Evolutionary conservation across 2,888 invertebrate genomes (phyloP), one percentile per base, ranked within the genome.

Genomic region (Serripes groenlandicus): DNA sequence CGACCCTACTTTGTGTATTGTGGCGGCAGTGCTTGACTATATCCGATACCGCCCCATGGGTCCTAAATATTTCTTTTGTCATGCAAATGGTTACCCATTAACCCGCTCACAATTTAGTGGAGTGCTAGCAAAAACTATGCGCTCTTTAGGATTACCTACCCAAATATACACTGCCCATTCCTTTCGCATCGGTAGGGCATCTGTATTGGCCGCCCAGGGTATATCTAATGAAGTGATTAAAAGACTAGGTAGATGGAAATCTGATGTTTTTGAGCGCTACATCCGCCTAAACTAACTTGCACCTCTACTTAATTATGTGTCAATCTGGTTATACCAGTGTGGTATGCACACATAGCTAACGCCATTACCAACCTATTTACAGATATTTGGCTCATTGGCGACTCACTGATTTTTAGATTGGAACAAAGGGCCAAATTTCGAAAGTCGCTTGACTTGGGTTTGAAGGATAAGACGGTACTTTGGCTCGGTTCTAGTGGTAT

Each of bases 21-120:
- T 75, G 18, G 1, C 30, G 7, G 68, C 75, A n/a, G 42, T 75
- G 68, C 30, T 26, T 18, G 28, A 30, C n/a, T 66, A 66, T 42
- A 7, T 64, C 26, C 3, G 3, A 11, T 4, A 66, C 3, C n/a
- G 66, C 1, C 62, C 35, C 11, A 23, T 15, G 3, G 3, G 9
- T 32, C 9, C 32, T 9, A 64, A 49, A 3, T 21, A 54, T 26
- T 32, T 75, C 15, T 75, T 75, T 66, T 66, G 64, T 26, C 75
- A 75, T 26, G 23, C 7, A 3, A 66, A 49, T 28, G 21, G 26
- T 1, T 1, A 37, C 32, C 54, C 66, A 9, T n/a, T 75, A 15
- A 52, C 49, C 7, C 21, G 75, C 1, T 54, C 52, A 26, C 75
- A 75, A 52, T 75, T 75, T 66, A n/a, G 54, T n/a, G 75, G 54